Evolutionary conservation across 2,113 vertebrate species (phyloP).

Genomic region (Cairina moschata): DNA sequence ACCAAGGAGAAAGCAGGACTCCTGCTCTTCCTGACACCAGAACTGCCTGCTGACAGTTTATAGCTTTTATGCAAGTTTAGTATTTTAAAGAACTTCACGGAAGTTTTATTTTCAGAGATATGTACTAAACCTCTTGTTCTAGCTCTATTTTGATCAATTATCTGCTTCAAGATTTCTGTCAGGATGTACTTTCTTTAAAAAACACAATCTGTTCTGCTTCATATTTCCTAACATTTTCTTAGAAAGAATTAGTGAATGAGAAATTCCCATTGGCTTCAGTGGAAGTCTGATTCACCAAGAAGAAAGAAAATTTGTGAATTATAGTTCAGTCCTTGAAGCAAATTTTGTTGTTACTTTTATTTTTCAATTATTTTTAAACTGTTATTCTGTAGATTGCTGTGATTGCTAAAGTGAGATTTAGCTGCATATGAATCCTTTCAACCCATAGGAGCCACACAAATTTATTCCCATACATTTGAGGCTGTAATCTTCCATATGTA

Average conservation of each 20-base stretch:
- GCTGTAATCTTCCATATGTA: not conserved
- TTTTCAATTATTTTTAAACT: not conserved
- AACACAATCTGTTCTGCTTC: not conserved
- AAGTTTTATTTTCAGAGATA: not conserved
- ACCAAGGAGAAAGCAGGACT: not conserved
- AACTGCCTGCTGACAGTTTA: not conserved
- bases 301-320: not conserved
- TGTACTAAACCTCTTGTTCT: not conserved
- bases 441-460: fast-evolving
- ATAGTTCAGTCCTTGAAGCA: not conserved
- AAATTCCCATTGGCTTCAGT: not conserved
- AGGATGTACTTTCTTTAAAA: not conserved
- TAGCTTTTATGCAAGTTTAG: not conserved
- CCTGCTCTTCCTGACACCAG: not conserved
- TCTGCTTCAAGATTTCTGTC: not conserved
- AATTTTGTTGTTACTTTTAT: not conserved
- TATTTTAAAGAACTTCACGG: not conserved
- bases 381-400: not conserved
- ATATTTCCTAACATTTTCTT: not conserved
- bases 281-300: not conserved
- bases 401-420: not conserved
- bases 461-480: not conserved
- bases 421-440: not conserved
- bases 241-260: not conserved
- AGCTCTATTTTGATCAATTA: fast-evolving